These are phyloP conservation scores for Promerops cafer DNA, from an alignment of 2,113 vertebrate genomes.

Conservation along the genomic window DNA sequence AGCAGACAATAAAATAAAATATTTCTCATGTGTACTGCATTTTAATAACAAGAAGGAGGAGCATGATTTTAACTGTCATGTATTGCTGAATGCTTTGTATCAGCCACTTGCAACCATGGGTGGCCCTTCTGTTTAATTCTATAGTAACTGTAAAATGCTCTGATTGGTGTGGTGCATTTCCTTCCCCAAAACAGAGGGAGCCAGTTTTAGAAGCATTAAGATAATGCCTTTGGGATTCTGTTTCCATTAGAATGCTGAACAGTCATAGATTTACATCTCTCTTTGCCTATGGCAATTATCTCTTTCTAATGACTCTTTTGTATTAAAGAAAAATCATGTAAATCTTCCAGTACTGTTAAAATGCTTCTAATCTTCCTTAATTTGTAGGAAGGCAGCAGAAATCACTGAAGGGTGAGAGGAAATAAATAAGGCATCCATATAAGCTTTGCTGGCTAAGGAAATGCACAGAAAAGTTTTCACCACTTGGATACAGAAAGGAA, in stretches of 20 bases:
- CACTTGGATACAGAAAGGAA: background rate
- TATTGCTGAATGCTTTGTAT: background rate
- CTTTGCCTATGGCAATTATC: background rate
- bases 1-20: background rate
- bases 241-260: background rate
- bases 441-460: background rate
- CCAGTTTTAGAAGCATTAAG: background rate
- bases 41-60: background rate
- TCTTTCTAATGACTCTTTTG: background rate
- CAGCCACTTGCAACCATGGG: rapidly evolving
- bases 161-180: background rate
- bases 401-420: background rate
- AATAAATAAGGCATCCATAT: background rate
- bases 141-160: background rate
- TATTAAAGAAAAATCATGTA: background rate
- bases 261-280: background rate
- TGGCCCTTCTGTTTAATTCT: background rate
- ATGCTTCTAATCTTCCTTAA: background rate
- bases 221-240: background rate
- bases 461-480: background rate
- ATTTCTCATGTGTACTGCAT: background rate
- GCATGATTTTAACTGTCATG: background rate
- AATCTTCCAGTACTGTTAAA: background rate
- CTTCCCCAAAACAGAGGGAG: background rate
- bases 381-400: background rate